A percentile compares a stretch with the other conserved stretches of the same genome.
Evolutionary conservation across 2,797 vertebrate species (phyloP).

Genomic region (Chelmon rostratus): DNA sequence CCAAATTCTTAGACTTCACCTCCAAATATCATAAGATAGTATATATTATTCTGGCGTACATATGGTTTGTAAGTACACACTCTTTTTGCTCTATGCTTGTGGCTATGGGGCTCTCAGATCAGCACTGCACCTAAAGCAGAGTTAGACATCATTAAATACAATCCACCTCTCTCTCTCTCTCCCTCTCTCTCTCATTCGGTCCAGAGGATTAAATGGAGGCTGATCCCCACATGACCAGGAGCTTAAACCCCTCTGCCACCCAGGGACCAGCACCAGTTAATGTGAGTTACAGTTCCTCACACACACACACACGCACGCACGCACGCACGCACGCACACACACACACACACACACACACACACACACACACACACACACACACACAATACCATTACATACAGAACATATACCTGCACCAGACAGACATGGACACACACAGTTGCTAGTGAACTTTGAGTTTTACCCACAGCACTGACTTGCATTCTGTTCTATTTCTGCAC

Average conservation of each 20-base stretch:
- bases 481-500: not conserved
- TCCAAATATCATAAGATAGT: not conserved
- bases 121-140: conserved; percentile 30
- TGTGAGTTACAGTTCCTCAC: conserved; percentile 26
- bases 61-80: not conserved
- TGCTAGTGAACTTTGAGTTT: not conserved
- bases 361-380: too few species aligned
- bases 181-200: conserved; percentile 41
- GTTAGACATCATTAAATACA: conserved; percentile 50
- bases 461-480: not conserved
- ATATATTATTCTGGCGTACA: not conserved
- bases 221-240: conserved; percentile 84
- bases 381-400: too few species aligned
- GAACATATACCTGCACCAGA: not conserved
- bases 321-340: conserved; percentile 15
- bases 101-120: conserved; percentile 15
- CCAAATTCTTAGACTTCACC: not conserved
- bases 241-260: conserved; percentile 78
- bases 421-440: not conserved
- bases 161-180: conserved; percentile 16
- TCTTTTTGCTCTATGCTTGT: conserved; percentile 11
- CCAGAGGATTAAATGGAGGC: conserved; percentile 81
- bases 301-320: conserved; percentile 9
- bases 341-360: not conserved
- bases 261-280: conserved; percentile 56